Percentiles rank a stretch among this genome's conserved stretches.
Evolutionary conservation across 2,888 invertebrate genomes (phyloP).

Genomic region (Helobdella robusta): DNA sequence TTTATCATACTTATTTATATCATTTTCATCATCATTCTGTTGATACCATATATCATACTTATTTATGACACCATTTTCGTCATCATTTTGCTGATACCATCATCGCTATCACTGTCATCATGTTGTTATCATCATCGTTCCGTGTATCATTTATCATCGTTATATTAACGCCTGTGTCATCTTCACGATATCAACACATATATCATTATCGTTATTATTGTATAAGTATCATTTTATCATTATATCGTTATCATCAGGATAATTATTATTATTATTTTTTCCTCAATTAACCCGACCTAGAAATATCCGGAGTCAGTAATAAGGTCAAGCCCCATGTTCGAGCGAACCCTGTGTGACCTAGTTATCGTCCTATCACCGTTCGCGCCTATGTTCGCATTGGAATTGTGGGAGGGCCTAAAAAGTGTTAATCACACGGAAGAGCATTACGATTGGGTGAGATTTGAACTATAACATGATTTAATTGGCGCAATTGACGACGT

Average conservation of each 20-base stretch:
- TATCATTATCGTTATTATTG: neutral
- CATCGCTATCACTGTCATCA: too few relatives aligned
- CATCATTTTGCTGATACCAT: too few relatives aligned
- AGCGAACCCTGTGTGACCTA: constrained; percentile 66
- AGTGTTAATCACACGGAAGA: constrained; percentile 16
- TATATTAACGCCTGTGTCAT: neutral
- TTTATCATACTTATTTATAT: neutral
- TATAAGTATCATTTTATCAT: neutral
- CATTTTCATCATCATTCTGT: neutral
- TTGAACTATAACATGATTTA: neutral
- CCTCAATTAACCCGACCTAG: constrained; percentile 37
- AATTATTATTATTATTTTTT: neutral
- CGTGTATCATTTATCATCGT: too few relatives aligned
- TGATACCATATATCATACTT: neutral
- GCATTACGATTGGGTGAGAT: constrained; percentile 23
- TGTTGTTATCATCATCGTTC: too few relatives aligned
- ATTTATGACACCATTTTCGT: neutral
- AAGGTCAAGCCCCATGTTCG: constrained; percentile 54
- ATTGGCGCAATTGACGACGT: neutral
- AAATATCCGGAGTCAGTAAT: constrained; percentile 42
- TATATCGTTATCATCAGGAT: neutral
- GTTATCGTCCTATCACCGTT: constrained; percentile 78
- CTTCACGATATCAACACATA: too few relatives aligned
- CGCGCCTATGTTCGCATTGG: constrained; percentile 80
- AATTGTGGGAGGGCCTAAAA: constrained; percentile 69